A percentile compares a stretch with the other conserved stretches of the same genome.
Conservation (phyloP, 2,888 invertebrate genomes). For the Pycnomerus fuliginosus region DNA sequence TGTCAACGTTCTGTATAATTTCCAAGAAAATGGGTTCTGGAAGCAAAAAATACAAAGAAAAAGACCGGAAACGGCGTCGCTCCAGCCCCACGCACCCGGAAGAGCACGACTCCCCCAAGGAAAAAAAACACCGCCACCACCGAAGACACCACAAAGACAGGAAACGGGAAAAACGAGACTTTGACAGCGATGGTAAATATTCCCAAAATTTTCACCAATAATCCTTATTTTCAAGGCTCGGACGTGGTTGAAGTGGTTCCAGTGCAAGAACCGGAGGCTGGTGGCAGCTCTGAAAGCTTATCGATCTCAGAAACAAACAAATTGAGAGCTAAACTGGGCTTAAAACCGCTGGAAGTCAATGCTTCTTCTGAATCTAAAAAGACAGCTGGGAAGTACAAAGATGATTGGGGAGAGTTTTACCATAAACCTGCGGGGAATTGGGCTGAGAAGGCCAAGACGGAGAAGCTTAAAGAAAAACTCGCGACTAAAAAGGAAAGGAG, state of each 20-base stretch:
- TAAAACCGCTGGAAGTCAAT: constrained; percentile 83
- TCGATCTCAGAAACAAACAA: constrained; percentile 87
- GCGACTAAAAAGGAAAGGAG: constrained; percentile 77
- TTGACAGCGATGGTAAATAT: constrained; percentile 61
- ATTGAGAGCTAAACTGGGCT: constrained; percentile 86
- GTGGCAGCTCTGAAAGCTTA: constrained; percentile 63
- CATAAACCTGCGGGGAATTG: constrained; percentile 82
- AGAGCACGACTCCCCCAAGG: constrained; percentile 52
- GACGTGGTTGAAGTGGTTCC: constrained; percentile 46
- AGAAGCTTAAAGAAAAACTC: constrained; percentile 80
- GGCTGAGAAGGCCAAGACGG: constrained; percentile 69
- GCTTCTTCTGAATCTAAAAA: constrained; percentile 51
- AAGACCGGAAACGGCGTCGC: constrained; percentile 69
- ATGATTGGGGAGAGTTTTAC: constrained; percentile 76
- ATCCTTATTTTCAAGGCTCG: constrained; percentile 36
- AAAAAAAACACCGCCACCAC: constrained; percentile 61
- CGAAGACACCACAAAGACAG: constrained; percentile 52
- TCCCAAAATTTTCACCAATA: neutral
- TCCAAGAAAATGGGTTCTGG: constrained; percentile 61
- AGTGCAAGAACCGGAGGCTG: constrained; percentile 47
- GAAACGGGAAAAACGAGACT: constrained; percentile 47
- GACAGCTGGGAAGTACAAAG: constrained; percentile 56
- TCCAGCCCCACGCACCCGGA: constrained; percentile 59
- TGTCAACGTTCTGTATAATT: too few species aligned
- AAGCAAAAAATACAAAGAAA: constrained; percentile 68